Evolutionary conservation across 2,888 invertebrate species (phyloP).

Genomic region (Cyrtodaria siliqua): DNA sequence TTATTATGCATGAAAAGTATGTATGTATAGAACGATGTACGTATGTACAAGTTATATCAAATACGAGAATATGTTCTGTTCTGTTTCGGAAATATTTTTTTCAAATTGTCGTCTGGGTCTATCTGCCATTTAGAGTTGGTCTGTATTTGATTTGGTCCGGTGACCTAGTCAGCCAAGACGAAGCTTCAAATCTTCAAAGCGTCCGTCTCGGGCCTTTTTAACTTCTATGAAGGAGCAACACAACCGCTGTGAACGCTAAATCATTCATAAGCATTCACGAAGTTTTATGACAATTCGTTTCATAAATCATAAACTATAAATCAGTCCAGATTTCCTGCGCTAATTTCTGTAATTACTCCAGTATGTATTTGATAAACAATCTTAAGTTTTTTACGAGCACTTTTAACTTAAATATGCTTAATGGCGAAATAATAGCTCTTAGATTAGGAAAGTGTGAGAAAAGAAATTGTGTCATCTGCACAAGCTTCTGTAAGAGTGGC

Average conservation of each 20-base stretch:
- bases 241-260: constrained; percentile 45
- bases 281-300: constrained; percentile 50
- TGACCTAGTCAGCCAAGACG: too few species aligned
- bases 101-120: too few species aligned
- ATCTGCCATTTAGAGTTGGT: too few species aligned
- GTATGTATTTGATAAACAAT: constrained; percentile 47
- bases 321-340: constrained; percentile 39
- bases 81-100: too few species aligned
- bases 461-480: constrained; percentile 38
- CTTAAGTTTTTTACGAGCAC: constrained; percentile 42
- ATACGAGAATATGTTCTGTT: too few species aligned
- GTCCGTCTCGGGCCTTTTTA: constrained; percentile 2
- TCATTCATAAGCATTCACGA: constrained; percentile 47
- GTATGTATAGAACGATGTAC: too few species aligned
- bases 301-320: constrained; percentile 48
- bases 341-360: constrained; percentile 50
- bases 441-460: constrained; percentile 49
- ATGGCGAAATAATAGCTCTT: constrained; percentile 42
- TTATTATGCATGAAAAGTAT: too few species aligned
- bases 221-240: neutral
- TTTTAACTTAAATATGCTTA: constrained; percentile 10
- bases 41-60: too few species aligned
- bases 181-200: too few species aligned
- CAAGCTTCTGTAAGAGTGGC: too few species aligned
- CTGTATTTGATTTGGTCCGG: too few species aligned